phyloP scores from a whole-genome alignment of 1,140 invertebrate species.

The Cepaea nemoralis region DNA sequence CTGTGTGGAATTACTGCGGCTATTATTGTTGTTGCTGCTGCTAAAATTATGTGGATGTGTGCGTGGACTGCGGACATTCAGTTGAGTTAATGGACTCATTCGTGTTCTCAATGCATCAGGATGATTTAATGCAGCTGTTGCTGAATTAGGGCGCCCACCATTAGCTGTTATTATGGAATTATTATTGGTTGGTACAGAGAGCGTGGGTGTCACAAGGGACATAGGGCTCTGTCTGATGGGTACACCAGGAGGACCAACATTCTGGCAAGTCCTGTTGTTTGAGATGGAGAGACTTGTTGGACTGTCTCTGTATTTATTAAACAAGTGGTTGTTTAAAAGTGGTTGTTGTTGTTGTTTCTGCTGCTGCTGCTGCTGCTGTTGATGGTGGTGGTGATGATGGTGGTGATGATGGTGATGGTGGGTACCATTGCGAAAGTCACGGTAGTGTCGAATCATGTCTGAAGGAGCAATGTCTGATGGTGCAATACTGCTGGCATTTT shows the following conservation, averaged over 20 bases:
- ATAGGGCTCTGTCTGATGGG: constrained; percentile 39
- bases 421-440: constrained; percentile 83
- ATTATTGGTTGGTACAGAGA: constrained; percentile 43
- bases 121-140: constrained; percentile 36
- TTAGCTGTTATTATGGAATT: constrained; percentile 26
- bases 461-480: constrained; percentile 87
- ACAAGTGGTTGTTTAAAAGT: constrained; percentile 39
- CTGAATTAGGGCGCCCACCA: constrained; percentile 43
- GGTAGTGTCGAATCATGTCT: constrained; percentile 96
- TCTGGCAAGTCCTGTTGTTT: constrained; percentile 37
- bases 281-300: constrained; percentile 34
- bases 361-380: constrained; percentile 29
- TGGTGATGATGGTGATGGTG: constrained; percentile 49
- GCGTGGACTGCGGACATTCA: constrained; percentile 43
- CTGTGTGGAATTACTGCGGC: constrained; percentile 45
- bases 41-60: constrained; percentile 26
- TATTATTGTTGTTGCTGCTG: constrained; percentile 27
- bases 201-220: constrained; percentile 44
- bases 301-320: constrained; percentile 43
- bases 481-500: constrained; percentile 96
- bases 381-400: constrained; percentile 31
- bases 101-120: constrained; percentile 27
- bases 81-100: constrained; percentile 43
- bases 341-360: constrained; percentile 33
- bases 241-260: neutral